Evolutionary conservation across 2,113 vertebrate species (phyloP).

Genomic region (Menura novaehollandiae): DNA sequence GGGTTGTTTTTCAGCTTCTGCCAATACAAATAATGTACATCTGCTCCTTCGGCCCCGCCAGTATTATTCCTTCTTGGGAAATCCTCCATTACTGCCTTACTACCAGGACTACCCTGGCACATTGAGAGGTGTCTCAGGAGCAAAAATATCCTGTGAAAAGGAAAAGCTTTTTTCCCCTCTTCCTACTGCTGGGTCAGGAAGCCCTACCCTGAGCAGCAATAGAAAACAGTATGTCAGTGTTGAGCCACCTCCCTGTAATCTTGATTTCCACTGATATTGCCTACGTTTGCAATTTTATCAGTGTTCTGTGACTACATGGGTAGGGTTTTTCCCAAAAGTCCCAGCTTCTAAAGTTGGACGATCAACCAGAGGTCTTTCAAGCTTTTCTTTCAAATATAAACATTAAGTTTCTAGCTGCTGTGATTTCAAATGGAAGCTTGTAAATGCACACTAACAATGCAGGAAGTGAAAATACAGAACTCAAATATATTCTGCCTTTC

Average conservation of each 20-base stretch:
- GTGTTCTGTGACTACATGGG: not conserved
- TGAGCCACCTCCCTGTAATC: not conserved
- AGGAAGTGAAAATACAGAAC: not conserved
- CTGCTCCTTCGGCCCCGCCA: not conserved
- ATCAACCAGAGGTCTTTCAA: not conserved
- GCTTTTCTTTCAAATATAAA: not conserved
- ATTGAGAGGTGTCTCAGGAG: not conserved
- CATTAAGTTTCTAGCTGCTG: not conserved
- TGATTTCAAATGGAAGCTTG: not conserved
- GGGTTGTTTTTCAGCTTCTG: conserved; percentile 32
- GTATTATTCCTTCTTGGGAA: conserved; percentile 11
- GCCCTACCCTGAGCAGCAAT: not conserved
- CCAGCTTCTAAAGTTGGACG: not conserved
- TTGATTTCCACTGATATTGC: not conserved
- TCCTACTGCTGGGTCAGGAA: not conserved
- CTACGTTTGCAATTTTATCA: not conserved
- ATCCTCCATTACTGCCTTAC: not conserved
- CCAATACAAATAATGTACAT: conserved; percentile 20
- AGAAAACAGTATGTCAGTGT: not conserved
- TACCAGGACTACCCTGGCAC: not conserved
- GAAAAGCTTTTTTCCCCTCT: not conserved
- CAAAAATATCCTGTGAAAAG: not conserved
- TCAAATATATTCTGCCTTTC: not conserved
- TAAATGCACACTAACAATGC: not conserved
- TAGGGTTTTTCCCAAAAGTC: not conserved